Percentiles rank a stretch among this genome's conserved stretches.
phyloP scores from a whole-genome alignment of 2,888 invertebrate species.

The Aphidoletes aphidimyza region DNA sequence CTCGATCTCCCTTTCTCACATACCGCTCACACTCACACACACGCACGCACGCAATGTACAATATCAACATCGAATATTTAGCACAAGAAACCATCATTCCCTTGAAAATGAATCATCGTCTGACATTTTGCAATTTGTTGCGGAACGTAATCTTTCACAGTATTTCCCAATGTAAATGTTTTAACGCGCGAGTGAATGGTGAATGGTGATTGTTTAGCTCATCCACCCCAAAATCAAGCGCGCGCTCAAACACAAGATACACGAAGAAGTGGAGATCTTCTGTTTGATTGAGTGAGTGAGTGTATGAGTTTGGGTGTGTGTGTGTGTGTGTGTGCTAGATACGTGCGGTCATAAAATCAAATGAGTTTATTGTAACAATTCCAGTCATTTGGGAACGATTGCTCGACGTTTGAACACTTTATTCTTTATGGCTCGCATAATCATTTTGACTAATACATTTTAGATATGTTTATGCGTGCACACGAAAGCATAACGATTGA shows the following conservation, averaged over 20 bases:
- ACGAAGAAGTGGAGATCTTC: not conserved
- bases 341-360: constrained; percentile 55
- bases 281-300: too few relatives aligned
- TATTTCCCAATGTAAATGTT: not conserved
- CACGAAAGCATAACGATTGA: too few relatives aligned
- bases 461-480: not conserved
- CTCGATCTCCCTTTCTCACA: too few relatives aligned
- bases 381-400: constrained; percentile 26
- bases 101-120: not conserved
- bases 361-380: constrained; percentile 55
- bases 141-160: not conserved
- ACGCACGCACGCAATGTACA: too few relatives aligned
- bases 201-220: not conserved
- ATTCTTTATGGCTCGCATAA: constrained; percentile 14
- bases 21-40: too few relatives aligned
- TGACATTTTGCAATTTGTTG: not conserved
- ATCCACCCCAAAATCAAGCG: too few relatives aligned
- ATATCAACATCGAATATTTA: not conserved
- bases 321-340: too few relatives aligned
- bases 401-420: constrained; percentile 6
- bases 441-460: constrained; percentile 31
- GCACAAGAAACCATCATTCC: not conserved
- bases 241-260: too few relatives aligned
- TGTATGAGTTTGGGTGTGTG: too few relatives aligned
- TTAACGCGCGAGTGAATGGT: not conserved